Base-by-base conservation (phyloP, 2,888 invertebrate genomes). In the Drosophila gaucha region DNA sequence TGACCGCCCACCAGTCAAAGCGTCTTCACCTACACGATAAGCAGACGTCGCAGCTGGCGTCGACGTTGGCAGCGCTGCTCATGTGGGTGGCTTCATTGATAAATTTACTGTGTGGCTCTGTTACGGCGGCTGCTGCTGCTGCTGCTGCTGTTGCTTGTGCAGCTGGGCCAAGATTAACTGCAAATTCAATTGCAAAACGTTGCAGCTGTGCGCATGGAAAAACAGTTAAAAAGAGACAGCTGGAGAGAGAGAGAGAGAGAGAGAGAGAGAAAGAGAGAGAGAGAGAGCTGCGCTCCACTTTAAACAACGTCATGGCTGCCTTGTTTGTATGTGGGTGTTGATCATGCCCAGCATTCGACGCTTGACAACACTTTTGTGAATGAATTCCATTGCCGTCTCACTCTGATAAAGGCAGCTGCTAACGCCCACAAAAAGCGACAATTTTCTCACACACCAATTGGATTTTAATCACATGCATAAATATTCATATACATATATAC, bases 61-160 rank as follows among this genome's bases (percentile, higher is more conserved):
- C 65, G 59, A 36, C 39, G 70, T 57, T 56, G 47, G 35, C 55
- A 33, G 49, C 49, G 62, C 56, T 68, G 79, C 54, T 44, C 18
- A 59, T 71, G 90, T 90, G 86, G 90, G 90, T 82, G 89, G 83
- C 69, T 90, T 84, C 90, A 90, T 90, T 90, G 89, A 90, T 89
- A 90, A 90, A 89, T 87, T 83, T 56, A 56, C 38, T 46, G 56
- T 38, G 56, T 9, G 24, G 65, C 54, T 49, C 35, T 24, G 49
- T 20, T 33, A 30, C 41, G 9, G 20, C 8, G 39, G 6, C 51
- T 38, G 63, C 59, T 28, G 44, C 35, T 38, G 72, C 44, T 16
- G 49, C 35, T 10, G 31, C 55, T 30, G 63, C 63, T 24, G 49
- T 36, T 44, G 71, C 50, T 24, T 50, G 31, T 63, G 67, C 66